These are phyloP conservation scores for Bergia sp. DNA, from an alignment of 92 coral and sea anemone species.

Conservation along the genomic window DNA sequence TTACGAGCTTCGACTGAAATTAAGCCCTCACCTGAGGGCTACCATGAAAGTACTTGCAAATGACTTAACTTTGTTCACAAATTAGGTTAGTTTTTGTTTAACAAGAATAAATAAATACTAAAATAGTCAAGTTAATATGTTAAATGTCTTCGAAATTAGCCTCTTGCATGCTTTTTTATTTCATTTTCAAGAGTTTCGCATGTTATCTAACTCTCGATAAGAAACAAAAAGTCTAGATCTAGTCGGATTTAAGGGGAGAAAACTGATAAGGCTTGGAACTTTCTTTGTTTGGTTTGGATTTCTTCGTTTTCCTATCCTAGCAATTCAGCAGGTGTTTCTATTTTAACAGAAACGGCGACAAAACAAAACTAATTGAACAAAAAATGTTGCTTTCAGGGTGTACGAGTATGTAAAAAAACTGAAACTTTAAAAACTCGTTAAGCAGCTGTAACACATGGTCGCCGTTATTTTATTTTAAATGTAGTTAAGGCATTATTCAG, in stretches of 20 bases:
- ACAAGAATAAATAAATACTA: slow-evolving; percentile 8
- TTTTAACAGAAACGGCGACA: not conserved
- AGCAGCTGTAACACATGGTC: not conserved
- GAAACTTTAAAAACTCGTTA: not conserved
- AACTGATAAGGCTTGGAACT: not conserved
- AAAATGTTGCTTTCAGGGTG: not conserved
- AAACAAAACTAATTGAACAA: not conserved
- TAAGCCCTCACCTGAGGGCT: not conserved
- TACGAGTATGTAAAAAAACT: not conserved
- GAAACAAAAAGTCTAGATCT: not conserved
- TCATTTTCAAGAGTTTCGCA: not conserved
- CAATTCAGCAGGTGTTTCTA: not conserved
- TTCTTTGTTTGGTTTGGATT: not conserved
- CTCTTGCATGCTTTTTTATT: not conserved
- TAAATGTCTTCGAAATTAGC: slow-evolving; percentile 2
- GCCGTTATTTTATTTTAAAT: too few species aligned
- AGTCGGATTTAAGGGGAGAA: not conserved
- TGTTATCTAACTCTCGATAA: not conserved
- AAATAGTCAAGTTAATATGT: not conserved
- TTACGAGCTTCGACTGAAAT: too few species aligned
- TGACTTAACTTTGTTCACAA: not conserved
- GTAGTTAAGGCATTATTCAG: not conserved
- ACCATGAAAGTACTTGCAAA: not conserved
- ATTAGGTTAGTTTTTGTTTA: slow-evolving; percentile 19
- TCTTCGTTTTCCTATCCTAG: not conserved